Evolutionary conservation across 2,797 vertebrate species (phyloP).

Genomic region (Pyrocephalus nanus): DNA sequence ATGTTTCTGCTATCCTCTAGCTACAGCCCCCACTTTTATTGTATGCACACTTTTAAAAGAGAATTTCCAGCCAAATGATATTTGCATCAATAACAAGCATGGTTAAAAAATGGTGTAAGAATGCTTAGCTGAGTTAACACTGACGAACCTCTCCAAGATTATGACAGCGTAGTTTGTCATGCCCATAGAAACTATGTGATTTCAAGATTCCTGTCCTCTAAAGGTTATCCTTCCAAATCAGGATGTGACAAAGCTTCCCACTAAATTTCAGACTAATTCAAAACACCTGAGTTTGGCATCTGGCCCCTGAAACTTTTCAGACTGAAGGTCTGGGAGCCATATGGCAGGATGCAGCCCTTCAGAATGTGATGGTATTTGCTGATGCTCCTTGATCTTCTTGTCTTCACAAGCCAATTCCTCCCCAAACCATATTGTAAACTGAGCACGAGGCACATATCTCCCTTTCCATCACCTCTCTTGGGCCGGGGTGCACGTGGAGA

Average conservation of each 20-base stretch:
- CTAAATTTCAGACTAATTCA: constrained; percentile 59
- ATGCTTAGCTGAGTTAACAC: not conserved
- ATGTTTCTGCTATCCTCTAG: not conserved
- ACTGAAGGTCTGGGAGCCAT: constrained; percentile 54
- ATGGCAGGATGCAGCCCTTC: constrained; percentile 68
- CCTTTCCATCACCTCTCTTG: not conserved
- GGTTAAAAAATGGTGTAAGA: not conserved
- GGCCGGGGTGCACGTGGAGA: not conserved
- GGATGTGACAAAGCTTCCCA: constrained; percentile 56
- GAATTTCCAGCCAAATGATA: not conserved
- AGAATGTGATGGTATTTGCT: constrained; percentile 29
- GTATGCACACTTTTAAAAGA: not conserved
- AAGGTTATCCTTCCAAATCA: constrained; percentile 26
- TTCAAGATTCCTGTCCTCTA: not conserved
- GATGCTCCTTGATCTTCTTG: constrained; percentile 52
- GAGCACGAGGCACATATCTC: not conserved
- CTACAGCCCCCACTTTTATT: not conserved
- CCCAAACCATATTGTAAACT: not conserved
- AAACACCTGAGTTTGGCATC: constrained; percentile 42
- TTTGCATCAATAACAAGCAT: not conserved
- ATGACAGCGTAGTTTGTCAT: constrained; percentile 29
- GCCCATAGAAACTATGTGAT: not conserved
- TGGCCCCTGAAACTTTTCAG: constrained; percentile 26
- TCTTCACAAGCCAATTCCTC: constrained; percentile 34
- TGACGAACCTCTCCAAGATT: not conserved